phyloP scores from a whole-genome alignment of 2,113 vertebrate genomes.

The Ammospiza nelsoni region DNA sequence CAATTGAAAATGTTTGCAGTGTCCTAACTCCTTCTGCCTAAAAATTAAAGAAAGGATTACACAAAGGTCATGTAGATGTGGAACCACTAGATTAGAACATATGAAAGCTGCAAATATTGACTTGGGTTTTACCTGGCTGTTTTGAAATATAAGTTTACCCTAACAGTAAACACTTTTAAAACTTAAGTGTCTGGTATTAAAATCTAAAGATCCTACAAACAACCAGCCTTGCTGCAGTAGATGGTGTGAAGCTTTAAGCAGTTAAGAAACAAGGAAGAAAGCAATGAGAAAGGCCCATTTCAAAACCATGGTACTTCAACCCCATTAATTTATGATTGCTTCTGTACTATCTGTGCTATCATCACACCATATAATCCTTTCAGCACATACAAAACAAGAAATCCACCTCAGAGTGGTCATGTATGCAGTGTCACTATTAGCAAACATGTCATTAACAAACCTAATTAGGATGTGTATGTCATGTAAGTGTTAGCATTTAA shows the following conservation, averaged over 20 bases:
- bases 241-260: background rate
- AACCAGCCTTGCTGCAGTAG: background rate
- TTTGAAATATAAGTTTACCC: conserved; percentile 27
- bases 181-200: conserved; percentile 17
- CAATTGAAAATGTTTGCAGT: background rate
- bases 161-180: conserved; percentile 5
- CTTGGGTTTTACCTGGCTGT: conserved; percentile 40
- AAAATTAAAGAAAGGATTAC: background rate
- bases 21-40: background rate
- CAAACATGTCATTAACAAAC: conserved; percentile 10
- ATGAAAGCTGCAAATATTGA: conserved; percentile 20
- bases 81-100: background rate
- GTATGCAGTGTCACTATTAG: background rate
- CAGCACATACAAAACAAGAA: background rate
- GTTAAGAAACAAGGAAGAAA: background rate
- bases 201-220: conserved; percentile 12
- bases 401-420: background rate
- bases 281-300: background rate
- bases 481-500: background rate
- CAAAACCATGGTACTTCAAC: background rate
- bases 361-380: background rate
- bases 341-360: background rate
- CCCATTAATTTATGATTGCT: background rate
- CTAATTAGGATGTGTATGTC: background rate
- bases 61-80: background rate